A percentile compares a stretch with the other conserved stretches of the same genome.
These are phyloP conservation scores for Clarias magur DNA, from an alignment of 2,113 vertebrate species.

Conservation along the genomic window DNA sequence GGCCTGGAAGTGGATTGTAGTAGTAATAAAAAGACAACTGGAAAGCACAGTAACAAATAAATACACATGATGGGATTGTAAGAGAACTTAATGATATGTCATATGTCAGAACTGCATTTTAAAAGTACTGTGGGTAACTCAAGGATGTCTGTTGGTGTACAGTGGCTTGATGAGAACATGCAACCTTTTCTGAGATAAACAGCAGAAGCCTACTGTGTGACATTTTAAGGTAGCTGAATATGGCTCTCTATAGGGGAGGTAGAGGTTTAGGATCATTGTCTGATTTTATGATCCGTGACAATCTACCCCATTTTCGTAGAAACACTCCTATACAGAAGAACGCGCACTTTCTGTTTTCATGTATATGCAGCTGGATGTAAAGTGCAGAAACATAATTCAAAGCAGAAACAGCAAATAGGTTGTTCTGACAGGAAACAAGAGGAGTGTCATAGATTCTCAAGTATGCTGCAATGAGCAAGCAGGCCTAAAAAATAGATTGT, in stretches of 20 bases:
- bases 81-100: background rate
- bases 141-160: background rate
- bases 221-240: constrained; percentile 43
- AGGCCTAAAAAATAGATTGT: constrained; percentile 37
- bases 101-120: background rate
- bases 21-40: background rate
- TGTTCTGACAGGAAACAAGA: constrained; percentile 34
- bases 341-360: background rate
- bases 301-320: background rate
- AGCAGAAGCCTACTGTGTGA: constrained; percentile 34
- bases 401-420: constrained; percentile 5
- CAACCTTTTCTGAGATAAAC: constrained; percentile 40
- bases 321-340: background rate
- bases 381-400: constrained; percentile 4
- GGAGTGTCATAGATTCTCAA: constrained; percentile 23
- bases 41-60: background rate
- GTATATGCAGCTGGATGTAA: constrained; percentile 23
- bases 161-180: background rate
- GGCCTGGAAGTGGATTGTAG: background rate
- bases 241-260: background rate
- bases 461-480: background rate
- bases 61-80: background rate
- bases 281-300: constrained; percentile 31
- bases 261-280: constrained; percentile 23
- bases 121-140: background rate